A percentile compares a stretch with the other conserved stretches of the same genome.
Conservation (phyloP, 2,113 vertebrate species). For the Ploceus nigricollis region DNA sequence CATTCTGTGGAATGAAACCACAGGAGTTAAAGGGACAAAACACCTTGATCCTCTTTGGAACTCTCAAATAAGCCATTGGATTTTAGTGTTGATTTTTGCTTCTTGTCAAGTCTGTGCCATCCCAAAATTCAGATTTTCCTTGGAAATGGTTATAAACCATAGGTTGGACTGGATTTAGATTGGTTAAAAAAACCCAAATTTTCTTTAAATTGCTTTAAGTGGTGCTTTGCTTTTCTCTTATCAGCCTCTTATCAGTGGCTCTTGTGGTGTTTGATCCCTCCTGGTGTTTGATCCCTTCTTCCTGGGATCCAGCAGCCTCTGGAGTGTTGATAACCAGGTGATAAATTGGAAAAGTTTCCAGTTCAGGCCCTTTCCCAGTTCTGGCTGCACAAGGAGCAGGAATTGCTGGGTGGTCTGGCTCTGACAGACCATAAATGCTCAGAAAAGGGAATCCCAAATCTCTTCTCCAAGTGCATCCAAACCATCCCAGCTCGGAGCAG, state of each 20-base stretch:
- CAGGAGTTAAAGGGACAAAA: not conserved
- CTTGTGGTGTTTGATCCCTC: not conserved
- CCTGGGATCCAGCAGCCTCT: not conserved
- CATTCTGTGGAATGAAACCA: not conserved
- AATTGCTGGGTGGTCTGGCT: not conserved
- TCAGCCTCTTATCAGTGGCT: not conserved
- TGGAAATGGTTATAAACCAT: not conserved
- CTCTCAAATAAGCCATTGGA: accelerated
- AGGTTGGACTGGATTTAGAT: not conserved
- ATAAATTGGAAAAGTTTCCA: not conserved
- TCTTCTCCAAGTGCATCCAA: not conserved
- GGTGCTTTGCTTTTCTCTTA: not conserved
- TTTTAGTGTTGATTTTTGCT: not conserved
- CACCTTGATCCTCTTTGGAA: accelerated
- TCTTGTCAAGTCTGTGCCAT: not conserved
- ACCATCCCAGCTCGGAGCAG: accelerated
- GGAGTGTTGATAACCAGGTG: not conserved
- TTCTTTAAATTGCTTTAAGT: not conserved
- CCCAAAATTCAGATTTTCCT: not conserved
- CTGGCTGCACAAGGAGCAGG: not conserved
- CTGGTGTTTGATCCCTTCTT: not conserved
- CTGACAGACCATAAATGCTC: not conserved
- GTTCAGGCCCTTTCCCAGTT: accelerated
- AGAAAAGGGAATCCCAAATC: not conserved
- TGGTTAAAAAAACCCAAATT: accelerated